Conservation (phyloP, 1,140 invertebrate species). For the Zaprionus kolodkinae region DNA sequence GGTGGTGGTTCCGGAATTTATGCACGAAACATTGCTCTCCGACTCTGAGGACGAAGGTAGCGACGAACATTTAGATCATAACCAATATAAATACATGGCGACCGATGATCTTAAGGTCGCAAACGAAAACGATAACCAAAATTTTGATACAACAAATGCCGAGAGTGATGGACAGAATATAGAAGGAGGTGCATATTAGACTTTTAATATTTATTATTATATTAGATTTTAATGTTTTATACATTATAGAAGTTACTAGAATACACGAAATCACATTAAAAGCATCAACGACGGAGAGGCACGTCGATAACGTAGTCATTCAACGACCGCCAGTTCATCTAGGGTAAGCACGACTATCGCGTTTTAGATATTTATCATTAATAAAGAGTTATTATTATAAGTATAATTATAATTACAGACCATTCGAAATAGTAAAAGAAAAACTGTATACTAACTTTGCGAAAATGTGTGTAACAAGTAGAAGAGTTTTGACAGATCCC, state of each 20-base stretch:
- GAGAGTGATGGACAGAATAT: slow-evolving; percentile 39
- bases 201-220: not conserved
- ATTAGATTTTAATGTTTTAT: not conserved
- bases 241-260: slow-evolving; percentile 22
- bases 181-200: slow-evolving; percentile 46
- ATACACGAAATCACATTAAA: not conserved
- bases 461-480: too few species aligned
- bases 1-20: slow-evolving; percentile 98
- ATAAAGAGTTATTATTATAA: not conserved
- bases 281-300: slow-evolving; percentile 17
- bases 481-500: too few species aligned
- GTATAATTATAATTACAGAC: too few species aligned
- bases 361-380: slow-evolving; percentile 7
- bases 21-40: slow-evolving; percentile 99
- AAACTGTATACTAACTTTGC: too few species aligned
- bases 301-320: slow-evolving; percentile 89
- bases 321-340: slow-evolving; percentile 88
- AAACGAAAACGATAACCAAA: slow-evolving; percentile 61
- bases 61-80: slow-evolving; percentile 84
- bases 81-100: slow-evolving; percentile 83
- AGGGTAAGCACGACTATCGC: slow-evolving; percentile 86
- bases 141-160: slow-evolving; percentile 71
- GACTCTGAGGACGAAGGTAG: slow-evolving; percentile 99
- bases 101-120: slow-evolving; percentile 71
- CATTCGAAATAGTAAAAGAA: too few species aligned